Percentiles rank a stretch among this genome's conserved stretches.
Conservation (phyloP, 2,888 invertebrate species). For the Oasisia sp. region DNA sequence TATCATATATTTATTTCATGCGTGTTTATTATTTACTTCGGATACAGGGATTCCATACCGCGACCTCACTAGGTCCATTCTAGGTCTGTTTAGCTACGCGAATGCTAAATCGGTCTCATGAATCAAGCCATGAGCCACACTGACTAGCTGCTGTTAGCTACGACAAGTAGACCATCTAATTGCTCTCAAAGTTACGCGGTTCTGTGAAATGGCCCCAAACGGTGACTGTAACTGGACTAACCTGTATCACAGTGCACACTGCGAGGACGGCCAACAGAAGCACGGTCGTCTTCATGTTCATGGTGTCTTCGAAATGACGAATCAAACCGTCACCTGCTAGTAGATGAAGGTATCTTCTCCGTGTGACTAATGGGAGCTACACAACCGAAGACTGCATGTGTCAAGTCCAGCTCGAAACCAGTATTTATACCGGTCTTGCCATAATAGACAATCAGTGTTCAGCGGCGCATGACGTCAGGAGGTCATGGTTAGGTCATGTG, state of each 20-base stretch:
- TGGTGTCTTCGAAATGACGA: neutral
- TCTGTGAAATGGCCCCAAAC: neutral
- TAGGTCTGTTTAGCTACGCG: too few relatives aligned
- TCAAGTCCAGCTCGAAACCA: neutral
- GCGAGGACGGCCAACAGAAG: neutral
- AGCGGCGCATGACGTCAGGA: neutral
- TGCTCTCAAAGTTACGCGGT: too few relatives aligned
- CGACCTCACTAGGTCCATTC: too few relatives aligned
- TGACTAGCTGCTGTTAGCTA: too few relatives aligned
- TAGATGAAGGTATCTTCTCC: neutral
- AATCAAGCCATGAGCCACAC: too few relatives aligned
- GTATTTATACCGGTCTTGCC: neutral
- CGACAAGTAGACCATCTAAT: too few relatives aligned
- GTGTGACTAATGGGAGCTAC: neutral
- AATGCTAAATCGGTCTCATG: too few relatives aligned
- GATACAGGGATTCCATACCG: too few relatives aligned
- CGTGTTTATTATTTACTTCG: too few relatives aligned
- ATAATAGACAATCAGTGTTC: neutral
- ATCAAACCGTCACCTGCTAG: neutral
- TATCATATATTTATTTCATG: too few relatives aligned
- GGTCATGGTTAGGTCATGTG: neutral
- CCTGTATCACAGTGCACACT: neutral
- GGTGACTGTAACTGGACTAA: neutral
- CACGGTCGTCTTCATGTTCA: neutral
- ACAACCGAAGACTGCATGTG: neutral